Evolutionary conservation across 2,888 invertebrate genomes (phyloP).

Genomic region (Cosmia trapezina): DNA sequence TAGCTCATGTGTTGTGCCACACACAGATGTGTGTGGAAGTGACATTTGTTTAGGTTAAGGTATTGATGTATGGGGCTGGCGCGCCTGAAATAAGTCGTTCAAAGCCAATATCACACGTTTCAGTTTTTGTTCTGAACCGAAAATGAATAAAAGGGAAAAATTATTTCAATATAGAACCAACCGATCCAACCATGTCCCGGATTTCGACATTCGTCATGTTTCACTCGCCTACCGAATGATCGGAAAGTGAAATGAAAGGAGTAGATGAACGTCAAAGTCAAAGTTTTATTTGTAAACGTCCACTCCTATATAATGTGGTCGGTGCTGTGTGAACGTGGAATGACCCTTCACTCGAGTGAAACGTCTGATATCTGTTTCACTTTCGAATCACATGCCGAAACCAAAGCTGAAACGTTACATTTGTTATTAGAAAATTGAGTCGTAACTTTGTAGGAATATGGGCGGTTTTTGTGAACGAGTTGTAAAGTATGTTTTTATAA

Average conservation of each 20-base stretch:
- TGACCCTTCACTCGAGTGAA: background rate
- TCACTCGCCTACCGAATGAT: background rate
- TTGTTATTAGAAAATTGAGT: background rate
- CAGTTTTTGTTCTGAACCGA: no score
- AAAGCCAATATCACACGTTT: no score
- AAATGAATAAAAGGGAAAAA: no score
- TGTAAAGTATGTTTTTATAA: background rate
- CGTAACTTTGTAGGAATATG: background rate
- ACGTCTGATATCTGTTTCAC: background rate
- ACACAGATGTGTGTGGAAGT: no score
- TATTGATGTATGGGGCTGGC: no score
- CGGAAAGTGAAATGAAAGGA: background rate
- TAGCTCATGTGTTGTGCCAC: constrained; percentile 18
- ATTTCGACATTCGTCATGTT: background rate
- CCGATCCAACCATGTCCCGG: no score
- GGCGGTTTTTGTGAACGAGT: background rate
- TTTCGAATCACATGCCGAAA: background rate
- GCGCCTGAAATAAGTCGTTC: no score
- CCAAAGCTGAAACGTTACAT: background rate
- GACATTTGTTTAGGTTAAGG: no score
- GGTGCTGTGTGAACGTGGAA: background rate
- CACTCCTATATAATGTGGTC: background rate
- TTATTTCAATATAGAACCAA: no score
- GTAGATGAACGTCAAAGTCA: background rate
- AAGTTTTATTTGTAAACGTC: no score